These are phyloP conservation scores for Cephus sareptanus DNA, from an alignment of 2,888 invertebrate genomes.

Conservation along the genomic window DNA sequence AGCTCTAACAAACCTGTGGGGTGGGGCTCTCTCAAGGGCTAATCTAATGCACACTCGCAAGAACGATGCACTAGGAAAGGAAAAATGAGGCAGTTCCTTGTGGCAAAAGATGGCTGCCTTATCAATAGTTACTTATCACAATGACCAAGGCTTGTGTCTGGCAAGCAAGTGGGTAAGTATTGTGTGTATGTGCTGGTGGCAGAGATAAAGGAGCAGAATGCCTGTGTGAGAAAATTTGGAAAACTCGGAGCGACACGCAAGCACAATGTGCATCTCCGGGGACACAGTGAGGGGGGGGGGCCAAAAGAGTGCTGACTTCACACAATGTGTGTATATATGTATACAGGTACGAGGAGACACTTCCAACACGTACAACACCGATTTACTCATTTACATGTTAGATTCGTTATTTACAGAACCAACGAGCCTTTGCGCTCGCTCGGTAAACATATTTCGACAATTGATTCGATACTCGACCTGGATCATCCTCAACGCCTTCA, in stretches of 20 bases:
- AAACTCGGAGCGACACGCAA: background rate
- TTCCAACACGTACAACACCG: background rate
- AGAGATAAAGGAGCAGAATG: constrained; percentile 12
- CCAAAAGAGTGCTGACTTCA: constrained; percentile 10
- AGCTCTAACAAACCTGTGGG: background rate
- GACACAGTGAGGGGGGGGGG: constrained; percentile 10
- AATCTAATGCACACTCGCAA: background rate
- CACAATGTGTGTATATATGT: background rate
- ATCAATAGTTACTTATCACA: background rate
- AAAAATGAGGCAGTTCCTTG: background rate
- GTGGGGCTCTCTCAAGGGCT: background rate
- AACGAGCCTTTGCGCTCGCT: background rate
- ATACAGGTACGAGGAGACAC: constrained; percentile 19
- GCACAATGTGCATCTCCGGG: constrained; percentile 5
- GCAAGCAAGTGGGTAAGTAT: constrained; percentile 42
- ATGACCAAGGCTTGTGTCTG: background rate
- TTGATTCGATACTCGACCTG: background rate
- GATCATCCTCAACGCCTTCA: background rate
- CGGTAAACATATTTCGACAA: background rate
- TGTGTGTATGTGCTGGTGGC: background rate
- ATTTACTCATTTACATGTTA: background rate
- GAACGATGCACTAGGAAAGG: background rate
- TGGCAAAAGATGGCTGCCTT: background rate
- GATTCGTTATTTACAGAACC: background rate
- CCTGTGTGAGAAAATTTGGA: constrained; percentile 13